Evolutionary conservation across 1,140 invertebrate genomes (phyloP).

Genomic region (Lepidurus apus): DNA sequence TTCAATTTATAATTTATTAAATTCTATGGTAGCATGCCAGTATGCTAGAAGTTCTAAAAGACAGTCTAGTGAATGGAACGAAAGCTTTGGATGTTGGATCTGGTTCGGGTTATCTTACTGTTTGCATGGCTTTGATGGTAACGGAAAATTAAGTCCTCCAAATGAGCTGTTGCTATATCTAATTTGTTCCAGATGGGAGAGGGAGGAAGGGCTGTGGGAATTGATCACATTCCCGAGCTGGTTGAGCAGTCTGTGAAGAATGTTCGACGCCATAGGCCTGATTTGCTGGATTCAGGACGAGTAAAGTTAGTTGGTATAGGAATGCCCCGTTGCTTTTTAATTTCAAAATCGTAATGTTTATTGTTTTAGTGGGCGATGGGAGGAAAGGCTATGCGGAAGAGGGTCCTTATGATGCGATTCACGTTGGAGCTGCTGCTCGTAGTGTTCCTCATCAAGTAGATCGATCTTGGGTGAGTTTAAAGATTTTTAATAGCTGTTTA

Average conservation of each 20-base stretch:
- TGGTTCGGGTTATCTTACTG: constrained; percentile 59
- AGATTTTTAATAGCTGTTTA: constrained; percentile 8
- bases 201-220: constrained; percentile 54
- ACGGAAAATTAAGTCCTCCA: constrained; percentile 11
- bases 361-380: constrained; percentile 53
- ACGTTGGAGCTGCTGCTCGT: constrained; percentile 57
- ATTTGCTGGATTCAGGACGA: constrained; percentile 44
- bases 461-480: not conserved
- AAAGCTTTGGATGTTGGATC: constrained; percentile 56
- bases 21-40: constrained; percentile 18
- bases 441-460: constrained; percentile 23
- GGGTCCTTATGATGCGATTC: constrained; percentile 60
- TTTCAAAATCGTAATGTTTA: constrained; percentile 15
- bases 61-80: constrained; percentile 1
- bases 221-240: constrained; percentile 58
- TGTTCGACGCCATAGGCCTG: constrained; percentile 50
- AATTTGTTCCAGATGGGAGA: constrained; percentile 47
- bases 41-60: constrained; percentile 14
- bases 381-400: constrained; percentile 49
- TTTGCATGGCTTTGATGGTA: constrained; percentile 59
- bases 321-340: not conserved
- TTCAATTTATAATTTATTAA: not conserved
- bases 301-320: constrained; percentile 45
- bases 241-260: constrained; percentile 52
- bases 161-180: not conserved